These are phyloP conservation scores for Limnothrissa miodon DNA, from an alignment of 2,113 vertebrate species.

Conservation along the genomic window DNA sequence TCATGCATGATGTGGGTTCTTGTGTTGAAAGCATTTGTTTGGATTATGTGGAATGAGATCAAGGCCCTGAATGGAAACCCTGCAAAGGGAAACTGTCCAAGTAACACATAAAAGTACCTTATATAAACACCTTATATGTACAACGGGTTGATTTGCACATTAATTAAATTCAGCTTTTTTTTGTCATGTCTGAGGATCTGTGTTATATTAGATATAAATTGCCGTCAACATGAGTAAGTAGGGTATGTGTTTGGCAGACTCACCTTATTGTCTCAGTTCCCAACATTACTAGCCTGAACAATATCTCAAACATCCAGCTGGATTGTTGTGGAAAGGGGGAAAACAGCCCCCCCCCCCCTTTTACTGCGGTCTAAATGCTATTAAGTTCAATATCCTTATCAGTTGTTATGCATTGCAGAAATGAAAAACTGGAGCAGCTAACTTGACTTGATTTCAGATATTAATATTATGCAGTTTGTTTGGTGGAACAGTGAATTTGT, in stretches of 20 bases:
- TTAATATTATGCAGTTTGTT: slow-evolving; percentile 25
- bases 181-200: slow-evolving; percentile 35
- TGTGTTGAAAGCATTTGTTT: slow-evolving; percentile 54
- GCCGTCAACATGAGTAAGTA: slow-evolving; percentile 47
- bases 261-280: slow-evolving; percentile 56
- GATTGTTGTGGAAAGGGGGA: slow-evolving; percentile 43
- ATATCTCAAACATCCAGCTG: slow-evolving; percentile 45
- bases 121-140: slow-evolving; percentile 49
- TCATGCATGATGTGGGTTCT: slow-evolving; percentile 41
- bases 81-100: slow-evolving; percentile 40
- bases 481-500: not conserved
- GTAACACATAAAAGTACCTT: slow-evolving; percentile 41
- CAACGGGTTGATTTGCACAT: slow-evolving; percentile 41
- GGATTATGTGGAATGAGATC: slow-evolving; percentile 57
- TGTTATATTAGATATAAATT: slow-evolving; percentile 53
- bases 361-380: slow-evolving; percentile 39
- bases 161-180: slow-evolving; percentile 43
- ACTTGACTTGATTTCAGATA: slow-evolving; percentile 43
- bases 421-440: slow-evolving; percentile 50
- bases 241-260: slow-evolving; percentile 47
- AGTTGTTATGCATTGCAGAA: slow-evolving; percentile 51
- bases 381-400: slow-evolving; percentile 55
- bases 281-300: slow-evolving; percentile 51
- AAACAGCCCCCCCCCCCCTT: slow-evolving; percentile 43
- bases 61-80: slow-evolving; percentile 48